A percentile compares a stretch with the other conserved stretches of the same genome.
These are phyloP conservation scores for Bilobella aurantiaca DNA, from an alignment of 1,140 invertebrate species.

Conservation along the genomic window DNA sequence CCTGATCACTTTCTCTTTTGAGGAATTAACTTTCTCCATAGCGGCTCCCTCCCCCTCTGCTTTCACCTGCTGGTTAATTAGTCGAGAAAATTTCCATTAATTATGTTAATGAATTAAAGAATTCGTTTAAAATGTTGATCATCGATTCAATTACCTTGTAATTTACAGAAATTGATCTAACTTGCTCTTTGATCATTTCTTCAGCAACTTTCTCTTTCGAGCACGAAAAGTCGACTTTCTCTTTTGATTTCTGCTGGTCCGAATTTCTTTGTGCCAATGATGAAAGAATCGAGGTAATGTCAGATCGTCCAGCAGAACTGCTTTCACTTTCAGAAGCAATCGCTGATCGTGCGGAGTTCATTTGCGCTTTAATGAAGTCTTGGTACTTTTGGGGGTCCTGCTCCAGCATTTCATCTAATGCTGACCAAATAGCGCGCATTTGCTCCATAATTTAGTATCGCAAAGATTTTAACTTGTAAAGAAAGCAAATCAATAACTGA, in stretches of 20 bases:
- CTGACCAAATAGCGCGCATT: conserved; percentile 1
- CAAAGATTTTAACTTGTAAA: no score
- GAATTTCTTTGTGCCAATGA: no score
- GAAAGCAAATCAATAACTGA: no score
- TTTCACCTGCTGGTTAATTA: not conserved
- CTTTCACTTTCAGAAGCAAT: not conserved
- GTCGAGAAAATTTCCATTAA: not conserved
- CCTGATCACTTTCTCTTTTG: not conserved
- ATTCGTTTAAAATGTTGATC: no score
- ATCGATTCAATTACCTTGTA: not conserved
- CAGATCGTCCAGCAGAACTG: not conserved
- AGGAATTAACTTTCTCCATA: not conserved
- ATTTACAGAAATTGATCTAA: not conserved
- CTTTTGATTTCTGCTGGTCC: not conserved
- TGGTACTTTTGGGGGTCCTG: conserved; percentile 1
- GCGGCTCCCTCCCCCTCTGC: not conserved
- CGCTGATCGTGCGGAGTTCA: not conserved
- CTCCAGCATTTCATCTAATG: conserved; percentile 6
- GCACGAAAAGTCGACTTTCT: not conserved
- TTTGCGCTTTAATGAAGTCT: conserved; percentile 4
- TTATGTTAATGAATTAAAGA: no score
- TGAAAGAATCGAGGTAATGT: not conserved
- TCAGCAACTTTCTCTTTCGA: not conserved
- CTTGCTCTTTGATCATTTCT: not conserved
- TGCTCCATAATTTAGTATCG: no score